Evolutionary conservation across 2,797 vertebrate species (phyloP), one percentile per base, ranked within the genome.

Genomic region (Sebastes flavidus): DNA sequence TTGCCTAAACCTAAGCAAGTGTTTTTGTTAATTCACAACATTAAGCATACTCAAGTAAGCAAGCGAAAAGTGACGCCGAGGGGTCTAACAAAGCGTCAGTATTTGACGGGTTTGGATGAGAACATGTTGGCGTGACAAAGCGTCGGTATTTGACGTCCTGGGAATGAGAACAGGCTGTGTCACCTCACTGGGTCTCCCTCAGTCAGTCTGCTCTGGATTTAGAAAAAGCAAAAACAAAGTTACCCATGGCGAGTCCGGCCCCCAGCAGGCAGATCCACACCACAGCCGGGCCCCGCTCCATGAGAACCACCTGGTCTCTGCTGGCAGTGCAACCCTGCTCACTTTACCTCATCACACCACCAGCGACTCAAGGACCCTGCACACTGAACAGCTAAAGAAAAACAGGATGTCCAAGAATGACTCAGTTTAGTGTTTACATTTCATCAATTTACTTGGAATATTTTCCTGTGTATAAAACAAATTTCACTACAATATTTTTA

Each of bases 241-340:
- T 87, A 93, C 92, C 90, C 60, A 89, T 69, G 16, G 49, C 0
- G 8, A 92, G 81, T 60, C 76, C 60, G 1, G 54, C 38, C 30
- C 58, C 67, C 70, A 89, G 72, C 81, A 91, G 80, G 46, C 27
- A 72, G 72, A n/a, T 82, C 91, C 83, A 90, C 54, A 78, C 4
- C 30, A 66, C 38, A 8, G 70, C 24, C 11, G 1, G n/a, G 11
- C 20, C 65, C 63, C 1, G 18, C 70, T 86, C 85, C 92, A 90
- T 90, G 20, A 78, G 18, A 16, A 38, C 42, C 27, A 32, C 8
- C 29, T 0, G 3, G 38, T 80, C 55, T 73, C 25, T 70, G 4
- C 60, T 24, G 22, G 38, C 4, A 1, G 30, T 5, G 56, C 9
- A 22, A 38, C 7, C 5, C 18, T 8, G 8, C 12, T 80, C 75